These are phyloP conservation scores for Agrochola lychnidis DNA, from an alignment of 2,888 invertebrate genomes.

Conservation along the genomic window DNA sequence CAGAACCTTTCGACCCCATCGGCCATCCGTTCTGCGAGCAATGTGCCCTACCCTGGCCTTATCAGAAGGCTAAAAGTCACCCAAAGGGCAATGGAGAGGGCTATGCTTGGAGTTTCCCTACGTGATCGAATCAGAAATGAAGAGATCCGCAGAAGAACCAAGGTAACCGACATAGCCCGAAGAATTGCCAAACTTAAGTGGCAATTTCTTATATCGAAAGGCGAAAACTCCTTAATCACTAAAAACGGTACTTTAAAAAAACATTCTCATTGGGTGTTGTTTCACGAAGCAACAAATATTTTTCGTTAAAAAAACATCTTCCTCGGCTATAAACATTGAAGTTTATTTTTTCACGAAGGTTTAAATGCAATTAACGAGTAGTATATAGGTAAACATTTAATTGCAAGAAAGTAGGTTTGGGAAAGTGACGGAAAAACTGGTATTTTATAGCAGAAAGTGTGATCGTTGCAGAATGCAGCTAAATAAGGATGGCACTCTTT, in stretches of 20 bases:
- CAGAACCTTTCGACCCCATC: no score
- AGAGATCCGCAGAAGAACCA: no score
- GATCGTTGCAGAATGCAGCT: constrained; percentile 42
- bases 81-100: no score
- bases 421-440: constrained; percentile 63
- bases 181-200: no score
- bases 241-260: background rate
- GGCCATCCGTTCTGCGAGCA: no score
- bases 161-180: no score
- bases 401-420: constrained; percentile 65
- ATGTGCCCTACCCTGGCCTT: no score
- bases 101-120: no score
- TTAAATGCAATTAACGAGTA: constrained; percentile 44
- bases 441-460: constrained; percentile 59
- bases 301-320: background rate
- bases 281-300: background rate
- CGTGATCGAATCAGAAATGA: no score
- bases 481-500: constrained; percentile 40
- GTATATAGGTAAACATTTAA: constrained; percentile 49
- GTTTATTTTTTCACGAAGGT: constrained; percentile 25
- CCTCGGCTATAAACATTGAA: background rate
- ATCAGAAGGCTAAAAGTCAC: no score
- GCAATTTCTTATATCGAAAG: no score
- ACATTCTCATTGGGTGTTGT: background rate
- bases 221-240: background rate